Evolutionary conservation across 1,140 invertebrate species (phyloP), one percentile per base, ranked within the genome.

Genomic region (Monochamus saltuarius): DNA sequence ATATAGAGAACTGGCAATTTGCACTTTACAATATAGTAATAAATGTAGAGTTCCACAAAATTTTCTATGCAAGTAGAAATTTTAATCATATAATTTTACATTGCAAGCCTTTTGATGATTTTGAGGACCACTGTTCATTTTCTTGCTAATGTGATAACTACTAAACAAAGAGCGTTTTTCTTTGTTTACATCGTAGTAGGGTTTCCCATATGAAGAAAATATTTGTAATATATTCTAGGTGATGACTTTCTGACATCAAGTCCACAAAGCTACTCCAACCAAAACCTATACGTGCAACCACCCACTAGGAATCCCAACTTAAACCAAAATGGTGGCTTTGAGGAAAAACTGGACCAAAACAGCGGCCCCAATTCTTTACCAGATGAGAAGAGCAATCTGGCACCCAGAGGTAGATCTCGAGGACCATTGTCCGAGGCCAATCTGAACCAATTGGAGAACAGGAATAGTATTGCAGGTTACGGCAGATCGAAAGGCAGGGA

Each of bases 221-320:
- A 6, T 29, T 29, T 29, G 22, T 29, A 29, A 29, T 29, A 29
- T 6, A 11, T 53, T 61, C 43, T 17, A 67, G 69, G 74, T 14
- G 74, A 77, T 55, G 84, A 77, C 71, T 80, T 73, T 59, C 71
- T 78, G 11, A 80, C 81, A 1, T 81, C 82, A 10, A 65, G 70
- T 7, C 53, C 61, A 29, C 74, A 75, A 60, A 78, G 84, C 64
- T 93, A 94, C 77, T 90, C 90, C 50, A 91, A 91, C 62, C 92
- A 95, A 77, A 95, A 95, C 78, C 77, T 95, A 10, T 95, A 95
- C 70, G 93, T 95, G 34, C 92, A 94, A 65, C 92, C 91, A 4
- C 92, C 93, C 0, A 91, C 89, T 1, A 80, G 89, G 60, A 78
- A 77, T 57, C 69, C 78, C 7, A 77, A 75, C 62, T 45, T 74